These are phyloP conservation scores for Delia radicum DNA, from an alignment of 1,140 invertebrate genomes.

Conservation along the genomic window DNA sequence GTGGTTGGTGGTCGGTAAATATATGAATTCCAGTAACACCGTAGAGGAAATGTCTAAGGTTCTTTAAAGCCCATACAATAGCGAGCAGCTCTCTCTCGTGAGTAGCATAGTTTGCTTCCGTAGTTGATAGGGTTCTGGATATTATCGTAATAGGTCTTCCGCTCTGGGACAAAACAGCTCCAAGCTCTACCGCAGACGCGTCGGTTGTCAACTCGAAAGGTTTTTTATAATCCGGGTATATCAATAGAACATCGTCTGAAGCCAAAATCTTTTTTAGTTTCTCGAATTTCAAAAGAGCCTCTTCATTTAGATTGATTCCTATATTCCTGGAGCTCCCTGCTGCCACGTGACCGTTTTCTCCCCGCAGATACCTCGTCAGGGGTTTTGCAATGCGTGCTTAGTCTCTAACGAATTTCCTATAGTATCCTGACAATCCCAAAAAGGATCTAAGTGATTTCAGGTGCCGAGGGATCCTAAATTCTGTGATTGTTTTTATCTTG, in stretches of 20 bases:
- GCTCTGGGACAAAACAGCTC: slow-evolving; percentile 42
- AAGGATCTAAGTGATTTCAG: neutral
- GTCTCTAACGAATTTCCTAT: neutral
- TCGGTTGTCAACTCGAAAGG: slow-evolving; percentile 49
- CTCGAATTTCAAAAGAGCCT: slow-evolving; percentile 20
- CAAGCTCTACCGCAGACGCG: slow-evolving; percentile 38
- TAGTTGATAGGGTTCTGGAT: slow-evolving; percentile 10
- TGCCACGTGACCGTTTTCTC: slow-evolving; percentile 9
- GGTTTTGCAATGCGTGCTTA: neutral
- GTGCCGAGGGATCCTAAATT: neutral
- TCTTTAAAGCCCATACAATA: slow-evolving; percentile 24
- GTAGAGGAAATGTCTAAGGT: neutral
- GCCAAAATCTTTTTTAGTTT: slow-evolving; percentile 28
- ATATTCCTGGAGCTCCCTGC: neutral
- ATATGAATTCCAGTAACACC: neutral
- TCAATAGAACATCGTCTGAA: slow-evolving; percentile 28
- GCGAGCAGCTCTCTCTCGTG: slow-evolving; percentile 25
- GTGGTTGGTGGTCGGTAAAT: slow-evolving; percentile 24
- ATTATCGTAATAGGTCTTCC: slow-evolving; percentile 21
- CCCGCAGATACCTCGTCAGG: neutral
- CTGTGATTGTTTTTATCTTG: slow-evolving; percentile 30
- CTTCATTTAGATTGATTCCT: neutral
- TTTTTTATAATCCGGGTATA: slow-evolving; percentile 43
- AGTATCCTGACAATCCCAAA: neutral
- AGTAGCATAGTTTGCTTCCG: slow-evolving; percentile 22